Percentiles rank a stretch among this genome's conserved stretches.
phyloP scores from a whole-genome alignment of 2,888 invertebrate species.

The Phymatocera aterrima region DNA sequence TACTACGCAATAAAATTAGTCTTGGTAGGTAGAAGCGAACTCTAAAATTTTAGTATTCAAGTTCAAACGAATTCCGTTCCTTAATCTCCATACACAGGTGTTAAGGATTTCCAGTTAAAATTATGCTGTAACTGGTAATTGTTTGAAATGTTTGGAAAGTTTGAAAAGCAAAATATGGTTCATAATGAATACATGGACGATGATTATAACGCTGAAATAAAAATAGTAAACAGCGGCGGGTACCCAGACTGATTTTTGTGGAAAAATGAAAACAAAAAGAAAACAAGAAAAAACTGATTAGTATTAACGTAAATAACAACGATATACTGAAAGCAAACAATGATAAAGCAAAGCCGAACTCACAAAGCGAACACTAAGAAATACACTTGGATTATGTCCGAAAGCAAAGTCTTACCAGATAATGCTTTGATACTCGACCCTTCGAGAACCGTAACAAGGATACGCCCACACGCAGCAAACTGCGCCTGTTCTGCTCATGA shows the following conservation, averaged over 20 bases:
- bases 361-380: constrained; percentile 50
- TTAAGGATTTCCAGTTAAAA: neutral
- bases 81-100: neutral
- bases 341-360: constrained; percentile 38
- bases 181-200: neutral
- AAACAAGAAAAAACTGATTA: no score
- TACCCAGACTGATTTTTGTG: neutral
- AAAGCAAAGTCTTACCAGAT: constrained; percentile 71
- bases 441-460: constrained; percentile 75
- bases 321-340: constrained; percentile 28
- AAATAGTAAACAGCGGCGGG: neutral
- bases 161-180: neutral
- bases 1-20: constrained; percentile 24
- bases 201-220: neutral
- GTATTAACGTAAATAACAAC: neutral
- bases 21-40: no score
- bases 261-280: no score
- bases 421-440: constrained; percentile 68
- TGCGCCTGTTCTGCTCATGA: constrained; percentile 76
- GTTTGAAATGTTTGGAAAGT: neutral
- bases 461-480: constrained; percentile 78
- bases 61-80: neutral
- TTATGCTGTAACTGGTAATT: neutral
- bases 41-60: neutral
- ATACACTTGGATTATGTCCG: constrained; percentile 51